A percentile compares a stretch with the other conserved stretches of the same genome.
Evolutionary conservation across 2,113 vertebrate genomes (phyloP).

Genomic region (Lagopus muta): DNA sequence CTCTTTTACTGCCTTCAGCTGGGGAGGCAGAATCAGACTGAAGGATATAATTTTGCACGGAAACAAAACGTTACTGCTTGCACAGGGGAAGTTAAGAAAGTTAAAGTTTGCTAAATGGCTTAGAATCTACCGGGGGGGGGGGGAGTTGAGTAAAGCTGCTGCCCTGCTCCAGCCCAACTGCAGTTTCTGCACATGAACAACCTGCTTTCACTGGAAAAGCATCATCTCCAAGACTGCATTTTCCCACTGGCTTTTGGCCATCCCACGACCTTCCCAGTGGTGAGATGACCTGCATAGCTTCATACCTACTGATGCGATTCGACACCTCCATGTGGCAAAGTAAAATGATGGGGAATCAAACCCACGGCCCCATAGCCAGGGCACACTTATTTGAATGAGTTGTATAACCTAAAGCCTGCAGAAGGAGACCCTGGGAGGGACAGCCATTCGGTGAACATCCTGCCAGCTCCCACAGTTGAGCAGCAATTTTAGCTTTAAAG

Average conservation of each 20-base stretch:
- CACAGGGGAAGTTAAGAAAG: not conserved
- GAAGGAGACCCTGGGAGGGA: not conserved
- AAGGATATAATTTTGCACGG: not conserved
- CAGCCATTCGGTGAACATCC: rapidly evolving
- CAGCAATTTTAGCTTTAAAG: not conserved
- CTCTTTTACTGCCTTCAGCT: not conserved
- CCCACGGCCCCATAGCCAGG: not conserved
- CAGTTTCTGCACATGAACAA: not conserved
- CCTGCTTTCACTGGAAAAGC: not conserved
- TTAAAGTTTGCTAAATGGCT: not conserved
- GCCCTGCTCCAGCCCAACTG: not conserved
- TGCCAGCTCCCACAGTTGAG: not conserved
- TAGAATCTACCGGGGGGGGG: not conserved
- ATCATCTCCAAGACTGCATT: not conserved
- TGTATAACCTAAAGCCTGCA: not conserved
- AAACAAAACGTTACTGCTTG: not conserved
- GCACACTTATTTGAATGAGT: not conserved
- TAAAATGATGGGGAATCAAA: not conserved
- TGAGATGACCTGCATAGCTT: not conserved
- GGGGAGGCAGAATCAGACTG: not conserved
- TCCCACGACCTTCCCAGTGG: not conserved
- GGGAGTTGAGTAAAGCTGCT: not conserved
- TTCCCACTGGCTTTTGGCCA: not conserved
- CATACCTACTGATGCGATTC: not conserved
- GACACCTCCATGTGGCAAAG: not conserved